Evolutionary conservation across 2,797 vertebrate species (phyloP).

Genomic region (Danionella dracula): DNA sequence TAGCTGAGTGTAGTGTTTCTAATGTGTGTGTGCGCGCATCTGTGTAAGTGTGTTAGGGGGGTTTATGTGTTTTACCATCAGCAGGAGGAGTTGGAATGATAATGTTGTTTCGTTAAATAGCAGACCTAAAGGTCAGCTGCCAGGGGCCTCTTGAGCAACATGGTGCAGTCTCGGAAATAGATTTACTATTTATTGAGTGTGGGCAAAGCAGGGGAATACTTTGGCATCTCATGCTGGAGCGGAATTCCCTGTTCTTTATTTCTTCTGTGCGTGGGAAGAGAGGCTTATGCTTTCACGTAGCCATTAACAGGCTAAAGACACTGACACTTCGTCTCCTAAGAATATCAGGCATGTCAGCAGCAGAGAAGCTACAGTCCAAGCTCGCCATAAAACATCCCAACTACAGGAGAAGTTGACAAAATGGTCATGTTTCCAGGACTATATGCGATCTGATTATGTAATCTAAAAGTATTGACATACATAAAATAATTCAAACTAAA

Average conservation of each 20-base stretch:
- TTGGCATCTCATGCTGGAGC: slow-evolving; percentile 46
- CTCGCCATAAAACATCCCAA: slow-evolving; percentile 22
- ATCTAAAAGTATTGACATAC: neutral
- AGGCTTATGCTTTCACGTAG: slow-evolving; percentile 22
- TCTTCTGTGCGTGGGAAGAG: slow-evolving; percentile 26
- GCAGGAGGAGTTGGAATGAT: slow-evolving; percentile 70
- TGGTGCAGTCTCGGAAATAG: slow-evolving; percentile 51
- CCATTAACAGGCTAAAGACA: slow-evolving; percentile 40
- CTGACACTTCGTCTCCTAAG: slow-evolving; percentile 23
- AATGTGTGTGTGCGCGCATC: slow-evolving; percentile 12
- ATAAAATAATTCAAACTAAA: neutral
- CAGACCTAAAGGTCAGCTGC: slow-evolving; percentile 67
- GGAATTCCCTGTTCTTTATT: slow-evolving; percentile 37
- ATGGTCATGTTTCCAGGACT: neutral
- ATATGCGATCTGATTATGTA: neutral
- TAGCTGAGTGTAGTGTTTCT: slow-evolving; percentile 73
- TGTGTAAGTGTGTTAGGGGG: slow-evolving; percentile 11
- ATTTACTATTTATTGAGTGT: slow-evolving; percentile 60
- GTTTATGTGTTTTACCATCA: slow-evolving; percentile 64
- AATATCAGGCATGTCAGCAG: slow-evolving; percentile 31
- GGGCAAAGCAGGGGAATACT: slow-evolving; percentile 49
- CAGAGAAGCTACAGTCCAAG: slow-evolving; percentile 15
- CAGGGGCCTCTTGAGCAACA: slow-evolving; percentile 52
- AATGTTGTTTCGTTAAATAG: slow-evolving; percentile 71
- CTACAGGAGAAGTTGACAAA: slow-evolving; percentile 1